These are phyloP conservation scores for Acanthosepion pharaonis DNA, from an alignment of 2,888 invertebrate species.

Conservation along the genomic window DNA sequence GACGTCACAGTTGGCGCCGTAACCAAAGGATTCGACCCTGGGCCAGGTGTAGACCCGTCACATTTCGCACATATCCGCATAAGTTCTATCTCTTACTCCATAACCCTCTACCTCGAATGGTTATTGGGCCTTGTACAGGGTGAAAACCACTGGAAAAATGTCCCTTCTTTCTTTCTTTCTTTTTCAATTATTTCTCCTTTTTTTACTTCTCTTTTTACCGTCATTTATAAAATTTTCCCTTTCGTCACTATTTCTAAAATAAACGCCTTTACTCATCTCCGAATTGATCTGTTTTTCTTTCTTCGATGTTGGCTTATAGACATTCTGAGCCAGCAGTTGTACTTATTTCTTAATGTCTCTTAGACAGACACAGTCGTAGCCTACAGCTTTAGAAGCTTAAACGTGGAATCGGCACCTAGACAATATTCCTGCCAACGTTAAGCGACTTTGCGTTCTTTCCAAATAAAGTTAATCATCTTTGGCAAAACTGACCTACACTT, in stretches of 20 bases:
- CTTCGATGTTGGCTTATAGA: neutral
- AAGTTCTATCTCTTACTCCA: too few relatives aligned
- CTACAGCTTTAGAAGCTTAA: neutral
- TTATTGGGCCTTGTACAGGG: too few relatives aligned
- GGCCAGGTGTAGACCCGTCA: too few relatives aligned
- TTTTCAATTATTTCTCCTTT: too few relatives aligned
- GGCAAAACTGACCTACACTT: neutral
- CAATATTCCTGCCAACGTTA: neutral
- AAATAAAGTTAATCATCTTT: neutral
- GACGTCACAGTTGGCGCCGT: too few relatives aligned
- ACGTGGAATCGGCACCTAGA: neutral
- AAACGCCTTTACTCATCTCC: neutral
- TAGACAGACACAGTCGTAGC: neutral
- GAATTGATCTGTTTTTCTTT: neutral
- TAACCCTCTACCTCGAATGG: too few relatives aligned
- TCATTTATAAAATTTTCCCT: neutral
- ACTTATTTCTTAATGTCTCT: neutral
- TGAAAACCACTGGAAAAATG: too few relatives aligned
- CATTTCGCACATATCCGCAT: too few relatives aligned
- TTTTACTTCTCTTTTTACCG: too few relatives aligned
- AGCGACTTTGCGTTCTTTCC: neutral
- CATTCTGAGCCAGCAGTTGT: neutral
- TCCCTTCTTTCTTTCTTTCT: too few relatives aligned
- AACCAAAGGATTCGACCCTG: too few relatives aligned
- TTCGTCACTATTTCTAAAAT: neutral